Conservation (phyloP, 2,888 invertebrate species). For the Lycophotia porphyrea region DNA sequence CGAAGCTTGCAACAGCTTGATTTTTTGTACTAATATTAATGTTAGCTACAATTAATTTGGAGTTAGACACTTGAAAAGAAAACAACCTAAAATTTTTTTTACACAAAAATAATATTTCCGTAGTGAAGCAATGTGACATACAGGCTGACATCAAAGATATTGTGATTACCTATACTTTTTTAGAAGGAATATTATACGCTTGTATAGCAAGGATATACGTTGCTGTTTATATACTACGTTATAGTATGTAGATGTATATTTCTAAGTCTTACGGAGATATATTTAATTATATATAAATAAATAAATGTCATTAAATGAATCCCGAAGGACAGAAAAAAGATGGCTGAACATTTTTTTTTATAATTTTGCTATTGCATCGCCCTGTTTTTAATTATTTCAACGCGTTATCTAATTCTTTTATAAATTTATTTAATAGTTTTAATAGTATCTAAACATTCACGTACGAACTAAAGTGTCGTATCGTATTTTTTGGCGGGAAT, state of each 20-base stretch:
- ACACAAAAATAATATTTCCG: neutral
- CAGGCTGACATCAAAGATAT: constrained; percentile 48
- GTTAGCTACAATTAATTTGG: neutral
- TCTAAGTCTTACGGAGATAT: constrained; percentile 57
- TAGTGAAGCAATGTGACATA: constrained; percentile 21
- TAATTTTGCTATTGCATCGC: constrained; percentile 1
- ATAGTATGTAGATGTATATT: constrained; percentile 60
- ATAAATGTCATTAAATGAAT: constrained; percentile 31
- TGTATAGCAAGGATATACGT: constrained; percentile 61
- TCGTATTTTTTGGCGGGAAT: constrained; percentile 8
- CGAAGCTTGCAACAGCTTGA: neutral
- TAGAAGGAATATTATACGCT: constrained; percentile 64
- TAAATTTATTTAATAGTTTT: neutral
- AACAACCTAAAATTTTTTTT: neutral
- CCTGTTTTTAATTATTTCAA: neutral
- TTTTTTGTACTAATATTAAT: neutral
- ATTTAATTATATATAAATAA: constrained; percentile 26
- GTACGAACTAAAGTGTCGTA: constrained; percentile 3
- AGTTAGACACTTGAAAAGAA: neutral
- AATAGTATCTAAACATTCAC: neutral
- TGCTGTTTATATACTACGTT: constrained; percentile 63
- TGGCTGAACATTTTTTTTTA: neutral
- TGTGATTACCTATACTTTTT: constrained; percentile 61
- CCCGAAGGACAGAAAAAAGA: constrained; percentile 18
- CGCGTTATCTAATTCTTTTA: neutral